phyloP scores from a whole-genome alignment of 2,113 vertebrate species.

The Myotis brandtii region DNA sequence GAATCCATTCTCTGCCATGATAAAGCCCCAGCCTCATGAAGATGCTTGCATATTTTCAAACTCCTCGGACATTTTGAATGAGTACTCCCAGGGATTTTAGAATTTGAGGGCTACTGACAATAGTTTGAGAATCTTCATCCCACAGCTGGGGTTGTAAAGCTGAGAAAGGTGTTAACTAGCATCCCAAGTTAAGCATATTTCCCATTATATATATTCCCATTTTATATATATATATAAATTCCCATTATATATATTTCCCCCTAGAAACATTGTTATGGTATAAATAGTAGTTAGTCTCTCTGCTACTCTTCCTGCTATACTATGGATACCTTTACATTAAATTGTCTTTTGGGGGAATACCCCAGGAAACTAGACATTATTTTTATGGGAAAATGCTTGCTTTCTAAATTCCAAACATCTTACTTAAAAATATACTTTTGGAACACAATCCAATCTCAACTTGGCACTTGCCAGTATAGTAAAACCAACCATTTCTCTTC shows the following conservation, averaged over 20 bases:
- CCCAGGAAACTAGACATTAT: not conserved
- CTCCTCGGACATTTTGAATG: not conserved
- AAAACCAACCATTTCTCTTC: conserved; percentile 21
- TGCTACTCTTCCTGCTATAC: not conserved
- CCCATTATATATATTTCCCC: not conserved
- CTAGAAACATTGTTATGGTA: not conserved
- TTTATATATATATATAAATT: no score
- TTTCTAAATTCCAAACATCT: conserved; percentile 54
- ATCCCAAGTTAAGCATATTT: not conserved
- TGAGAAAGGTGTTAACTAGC: not conserved
- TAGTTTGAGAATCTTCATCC: not conserved
- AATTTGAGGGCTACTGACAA: not conserved
- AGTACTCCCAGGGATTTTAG: not conserved
- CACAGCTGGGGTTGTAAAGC: not conserved
- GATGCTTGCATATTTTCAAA: not conserved
- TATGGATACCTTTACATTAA: not conserved
- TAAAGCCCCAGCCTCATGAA: not conserved
- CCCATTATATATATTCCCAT: no score
- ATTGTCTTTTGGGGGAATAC: not conserved
- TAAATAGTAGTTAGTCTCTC: not conserved
- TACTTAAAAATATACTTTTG: conserved; percentile 12
- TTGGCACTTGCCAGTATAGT: not conserved
- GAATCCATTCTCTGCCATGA: conserved; percentile 15
- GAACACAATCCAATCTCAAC: not conserved
- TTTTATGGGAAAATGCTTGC: conserved; percentile 56